Conservation (phyloP, 2,888 invertebrate genomes). For the Nomada lathburiana region DNA sequence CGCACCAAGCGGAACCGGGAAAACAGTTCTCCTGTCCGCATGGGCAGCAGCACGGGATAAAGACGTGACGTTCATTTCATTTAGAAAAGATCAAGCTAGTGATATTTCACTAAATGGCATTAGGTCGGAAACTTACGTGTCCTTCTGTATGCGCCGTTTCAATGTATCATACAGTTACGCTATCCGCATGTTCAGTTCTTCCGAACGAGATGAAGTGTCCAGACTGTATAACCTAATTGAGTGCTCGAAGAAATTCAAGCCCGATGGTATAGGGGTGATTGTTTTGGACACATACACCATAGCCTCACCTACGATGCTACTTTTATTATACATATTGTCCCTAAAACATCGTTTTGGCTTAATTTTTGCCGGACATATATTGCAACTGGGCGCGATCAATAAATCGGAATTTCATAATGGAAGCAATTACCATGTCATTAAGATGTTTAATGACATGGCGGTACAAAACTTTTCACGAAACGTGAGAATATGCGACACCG, state of each 20-base stretch:
- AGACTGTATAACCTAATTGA: slow-evolving; percentile 15
- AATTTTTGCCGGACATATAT: slow-evolving; percentile 20
- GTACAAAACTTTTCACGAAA: neutral
- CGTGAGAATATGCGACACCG: neutral
- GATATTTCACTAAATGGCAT: neutral
- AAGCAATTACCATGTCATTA: slow-evolving; percentile 15
- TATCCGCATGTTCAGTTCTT: neutral
- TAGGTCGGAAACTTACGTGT: slow-evolving; percentile 7
- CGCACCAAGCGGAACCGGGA: slow-evolving; percentile 27
- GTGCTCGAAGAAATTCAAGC: neutral
- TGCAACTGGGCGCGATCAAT: slow-evolving; percentile 4
- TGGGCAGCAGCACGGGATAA: neutral
- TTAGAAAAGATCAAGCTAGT: slow-evolving; percentile 40
- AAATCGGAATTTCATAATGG: neutral
- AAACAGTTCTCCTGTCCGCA: slow-evolving; percentile 27
- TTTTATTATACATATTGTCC: slow-evolving; percentile 30
- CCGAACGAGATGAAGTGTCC: rapidly evolving
- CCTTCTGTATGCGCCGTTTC: slow-evolving; percentile 27
- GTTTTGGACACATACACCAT: slow-evolving; percentile 38
- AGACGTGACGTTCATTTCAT: neutral
- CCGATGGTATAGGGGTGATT: neutral
- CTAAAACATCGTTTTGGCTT: slow-evolving; percentile 5
- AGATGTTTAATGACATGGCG: neutral
- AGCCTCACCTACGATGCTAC: slow-evolving; percentile 25
- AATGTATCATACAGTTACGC: neutral